A percentile compares a stretch with the other conserved stretches of the same genome.
phyloP scores from a whole-genome alignment of 1,140 invertebrate genomes.

The Lasioglossum albipes region DNA sequence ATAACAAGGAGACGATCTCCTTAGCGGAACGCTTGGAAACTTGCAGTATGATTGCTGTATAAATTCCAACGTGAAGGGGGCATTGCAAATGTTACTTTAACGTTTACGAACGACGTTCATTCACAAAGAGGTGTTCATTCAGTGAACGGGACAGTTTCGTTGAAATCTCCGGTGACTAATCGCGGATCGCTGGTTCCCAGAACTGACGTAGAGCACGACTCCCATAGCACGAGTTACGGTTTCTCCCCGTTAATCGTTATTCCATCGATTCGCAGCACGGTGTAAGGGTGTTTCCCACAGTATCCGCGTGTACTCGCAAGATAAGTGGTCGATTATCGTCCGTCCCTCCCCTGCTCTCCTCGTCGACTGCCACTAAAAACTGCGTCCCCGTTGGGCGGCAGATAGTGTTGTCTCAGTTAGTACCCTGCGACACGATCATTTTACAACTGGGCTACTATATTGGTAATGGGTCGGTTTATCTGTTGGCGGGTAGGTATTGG shows the following conservation, averaged over 20 bases:
- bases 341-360: background rate
- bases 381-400: slow-evolving; percentile 32
- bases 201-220: no score
- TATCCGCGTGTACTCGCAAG: slow-evolving; percentile 30
- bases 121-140: no score
- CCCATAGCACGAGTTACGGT: background rate
- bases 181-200: background rate
- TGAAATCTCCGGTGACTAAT: no score
- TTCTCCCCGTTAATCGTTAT: slow-evolving; percentile 30
- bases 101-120: no score
- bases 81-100: no score
- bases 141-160: no score
- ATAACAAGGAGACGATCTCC: no score
- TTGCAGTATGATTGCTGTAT: no score
- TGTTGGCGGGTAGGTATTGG: slow-evolving; percentile 14
- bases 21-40: no score
- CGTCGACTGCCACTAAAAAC: slow-evolving; percentile 47
- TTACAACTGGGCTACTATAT: slow-evolving; percentile 51
- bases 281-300: slow-evolving; percentile 29
- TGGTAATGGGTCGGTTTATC: slow-evolving; percentile 57
- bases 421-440: slow-evolving; percentile 49
- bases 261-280: slow-evolving; percentile 20
- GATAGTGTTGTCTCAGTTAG: slow-evolving; percentile 48
- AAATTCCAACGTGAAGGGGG: no score
- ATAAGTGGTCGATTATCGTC: slow-evolving; percentile 55